Conservation (phyloP, 2,888 invertebrate species). For the Cataglyphis cursor region DNA sequence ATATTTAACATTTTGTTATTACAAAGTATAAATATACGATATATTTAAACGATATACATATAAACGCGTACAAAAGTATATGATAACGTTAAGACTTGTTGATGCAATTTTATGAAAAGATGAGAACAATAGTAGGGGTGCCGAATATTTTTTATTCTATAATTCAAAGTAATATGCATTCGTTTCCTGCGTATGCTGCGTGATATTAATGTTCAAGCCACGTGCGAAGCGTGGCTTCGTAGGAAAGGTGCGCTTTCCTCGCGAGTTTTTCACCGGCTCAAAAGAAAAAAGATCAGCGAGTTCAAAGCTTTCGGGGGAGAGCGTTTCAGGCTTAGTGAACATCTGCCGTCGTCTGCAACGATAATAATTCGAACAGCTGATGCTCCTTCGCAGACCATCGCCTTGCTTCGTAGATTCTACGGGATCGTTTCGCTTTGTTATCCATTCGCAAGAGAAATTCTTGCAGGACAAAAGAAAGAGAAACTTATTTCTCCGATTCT, state of each 20-base stretch:
- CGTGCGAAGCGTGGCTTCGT: neutral
- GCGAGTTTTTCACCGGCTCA: slow-evolving; percentile 71
- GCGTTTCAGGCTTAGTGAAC: slow-evolving; percentile 80
- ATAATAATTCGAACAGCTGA: slow-evolving; percentile 86
- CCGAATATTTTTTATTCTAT: slow-evolving; percentile 9
- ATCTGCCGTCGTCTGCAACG: slow-evolving; percentile 80
- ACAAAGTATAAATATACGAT: neutral
- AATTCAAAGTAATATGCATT: slow-evolving; percentile 12
- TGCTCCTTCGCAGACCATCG: slow-evolving; percentile 75
- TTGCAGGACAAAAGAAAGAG: slow-evolving; percentile 15
- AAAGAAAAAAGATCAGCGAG: slow-evolving; percentile 77
- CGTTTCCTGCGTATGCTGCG: neutral
- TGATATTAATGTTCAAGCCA: neutral
- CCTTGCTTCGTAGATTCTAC: slow-evolving; percentile 66
- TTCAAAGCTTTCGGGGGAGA: slow-evolving; percentile 77
- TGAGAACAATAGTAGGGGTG: neutral
- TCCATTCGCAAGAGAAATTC: slow-evolving; percentile 26
- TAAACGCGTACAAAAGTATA: neutral
- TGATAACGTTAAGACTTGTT: neutral
- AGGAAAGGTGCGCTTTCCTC: slow-evolving; percentile 68
- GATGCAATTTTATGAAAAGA: slow-evolving; percentile 6
- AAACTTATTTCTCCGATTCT: neutral
- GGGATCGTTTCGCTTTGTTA: slow-evolving; percentile 60
- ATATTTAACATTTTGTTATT: neutral
- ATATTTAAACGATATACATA: neutral